These are phyloP conservation scores for Sarcophaga peregrina DNA, from an alignment of 1,140 invertebrate species.

Conservation along the genomic window DNA sequence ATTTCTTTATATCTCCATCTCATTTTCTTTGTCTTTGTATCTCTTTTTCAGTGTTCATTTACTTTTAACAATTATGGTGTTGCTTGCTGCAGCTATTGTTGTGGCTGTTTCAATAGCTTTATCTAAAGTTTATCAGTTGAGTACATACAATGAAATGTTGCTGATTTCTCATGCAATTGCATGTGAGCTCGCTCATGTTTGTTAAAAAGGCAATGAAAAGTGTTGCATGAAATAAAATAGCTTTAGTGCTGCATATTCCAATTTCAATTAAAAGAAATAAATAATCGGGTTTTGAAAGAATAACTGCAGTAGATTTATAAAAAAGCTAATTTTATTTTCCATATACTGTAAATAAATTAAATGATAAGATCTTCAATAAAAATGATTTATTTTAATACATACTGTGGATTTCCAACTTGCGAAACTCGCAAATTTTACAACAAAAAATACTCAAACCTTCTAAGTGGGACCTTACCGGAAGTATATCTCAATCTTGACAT, in stretches of 20 bases:
- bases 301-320: too few relatives aligned
- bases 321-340: too few relatives aligned
- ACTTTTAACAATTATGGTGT: neutral
- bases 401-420: too few relatives aligned
- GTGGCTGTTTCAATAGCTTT: neutral
- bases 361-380: too few relatives aligned
- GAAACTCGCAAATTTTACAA: too few relatives aligned
- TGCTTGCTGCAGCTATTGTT: neutral
- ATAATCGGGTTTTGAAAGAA: too few relatives aligned
- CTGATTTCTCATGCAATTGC: constrained; percentile 13
- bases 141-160: constrained; percentile 3
- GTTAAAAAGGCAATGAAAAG: neutral
- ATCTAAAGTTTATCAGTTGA: constrained; percentile 6
- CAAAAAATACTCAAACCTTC: too few relatives aligned
- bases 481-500: too few relatives aligned
- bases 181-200: neutral
- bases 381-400: too few relatives aligned
- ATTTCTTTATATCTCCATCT: neutral
- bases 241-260: neutral
- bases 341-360: too few relatives aligned
- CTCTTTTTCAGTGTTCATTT: neutral
- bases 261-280: neutral
- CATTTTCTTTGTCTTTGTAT: neutral
- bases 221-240: neutral
- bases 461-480: too few relatives aligned